These are phyloP conservation scores for Sebastes hubbsi DNA, from an alignment of 2,797 vertebrate species.

Conservation along the genomic window DNA sequence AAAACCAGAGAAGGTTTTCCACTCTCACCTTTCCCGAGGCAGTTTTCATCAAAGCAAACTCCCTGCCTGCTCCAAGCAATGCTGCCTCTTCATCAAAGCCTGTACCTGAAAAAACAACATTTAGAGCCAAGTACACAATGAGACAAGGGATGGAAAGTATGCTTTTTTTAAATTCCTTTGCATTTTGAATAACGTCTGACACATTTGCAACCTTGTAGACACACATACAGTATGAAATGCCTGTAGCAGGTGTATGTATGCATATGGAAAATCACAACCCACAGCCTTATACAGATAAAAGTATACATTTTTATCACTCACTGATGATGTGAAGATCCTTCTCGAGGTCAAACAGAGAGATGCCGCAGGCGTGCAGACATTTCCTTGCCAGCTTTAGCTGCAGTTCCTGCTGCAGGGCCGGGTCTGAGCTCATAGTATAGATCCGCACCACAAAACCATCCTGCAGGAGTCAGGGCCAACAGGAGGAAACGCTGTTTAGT, in stretches of 20 bases:
- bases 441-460: constrained; percentile 99
- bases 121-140: constrained; percentile 32
- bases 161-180: neutral
- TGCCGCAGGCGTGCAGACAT: constrained; percentile 98
- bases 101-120: constrained; percentile 85
- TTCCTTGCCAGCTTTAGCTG: constrained; percentile 98
- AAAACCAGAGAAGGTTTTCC: neutral
- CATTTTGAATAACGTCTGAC: neutral
- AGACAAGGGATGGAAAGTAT: neutral
- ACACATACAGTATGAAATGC: neutral
- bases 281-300: neutral
- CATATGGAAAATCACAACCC: neutral
- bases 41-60: constrained; percentile 99
- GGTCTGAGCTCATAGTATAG: constrained; percentile 96
- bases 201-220: neutral
- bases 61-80: constrained; percentile 95
- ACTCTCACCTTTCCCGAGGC: constrained; percentile 94
- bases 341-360: constrained; percentile 97
- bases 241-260: neutral
- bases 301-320: constrained; percentile 78
- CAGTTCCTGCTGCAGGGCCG: constrained; percentile 95
- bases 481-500: constrained; percentile 14
- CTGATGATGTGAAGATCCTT: constrained; percentile 99
- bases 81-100: constrained; percentile 99
- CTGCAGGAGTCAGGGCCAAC: constrained; percentile 71